These are phyloP conservation scores for Thumatha senex DNA, from an alignment of 2,888 invertebrate species.

Conservation along the genomic window DNA sequence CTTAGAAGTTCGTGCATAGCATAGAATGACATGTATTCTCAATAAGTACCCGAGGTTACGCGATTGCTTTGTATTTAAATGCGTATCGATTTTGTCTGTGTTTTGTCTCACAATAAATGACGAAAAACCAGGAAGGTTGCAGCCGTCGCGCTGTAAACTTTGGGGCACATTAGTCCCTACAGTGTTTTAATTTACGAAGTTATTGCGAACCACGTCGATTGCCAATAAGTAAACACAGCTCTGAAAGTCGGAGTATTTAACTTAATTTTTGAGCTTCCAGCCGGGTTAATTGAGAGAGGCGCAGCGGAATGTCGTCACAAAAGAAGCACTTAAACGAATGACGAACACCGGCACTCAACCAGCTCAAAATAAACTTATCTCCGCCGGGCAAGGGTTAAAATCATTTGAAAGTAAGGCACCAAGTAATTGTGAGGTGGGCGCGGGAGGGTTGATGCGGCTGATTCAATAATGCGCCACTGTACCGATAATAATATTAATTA, in stretches of 20 bases:
- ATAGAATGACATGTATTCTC: no score
- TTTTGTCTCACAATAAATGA: slow-evolving; percentile 8
- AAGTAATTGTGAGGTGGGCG: slow-evolving; percentile 73
- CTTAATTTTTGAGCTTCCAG: slow-evolving; percentile 82
- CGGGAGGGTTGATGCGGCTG: slow-evolving; percentile 62
- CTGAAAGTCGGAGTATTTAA: slow-evolving; percentile 77
- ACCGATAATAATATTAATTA: slow-evolving; percentile 71
- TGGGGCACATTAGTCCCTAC: slow-evolving; percentile 49
- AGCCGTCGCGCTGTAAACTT: slow-evolving; percentile 34
- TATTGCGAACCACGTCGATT: slow-evolving; percentile 65
- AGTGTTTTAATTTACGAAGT: slow-evolving; percentile 70
- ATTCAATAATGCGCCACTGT: slow-evolving; percentile 75
- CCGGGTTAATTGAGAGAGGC: slow-evolving; percentile 75
- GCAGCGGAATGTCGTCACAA: slow-evolving; percentile 77
- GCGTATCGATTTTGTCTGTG: slow-evolving; percentile 26
- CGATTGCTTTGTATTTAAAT: slow-evolving; percentile 7
- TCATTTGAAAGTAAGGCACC: slow-evolving; percentile 65
- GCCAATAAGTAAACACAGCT: slow-evolving; percentile 75
- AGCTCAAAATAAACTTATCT: slow-evolving; percentile 84
- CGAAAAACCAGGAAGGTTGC: slow-evolving; percentile 13
- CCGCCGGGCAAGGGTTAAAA: slow-evolving; percentile 79
- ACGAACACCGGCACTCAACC: slow-evolving; percentile 67
- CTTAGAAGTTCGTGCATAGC: no score
- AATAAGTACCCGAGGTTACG: background rate
- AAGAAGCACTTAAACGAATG: slow-evolving; percentile 81